phyloP scores from a whole-genome alignment of 2,113 vertebrate genomes.

The Lanius collurio region DNA sequence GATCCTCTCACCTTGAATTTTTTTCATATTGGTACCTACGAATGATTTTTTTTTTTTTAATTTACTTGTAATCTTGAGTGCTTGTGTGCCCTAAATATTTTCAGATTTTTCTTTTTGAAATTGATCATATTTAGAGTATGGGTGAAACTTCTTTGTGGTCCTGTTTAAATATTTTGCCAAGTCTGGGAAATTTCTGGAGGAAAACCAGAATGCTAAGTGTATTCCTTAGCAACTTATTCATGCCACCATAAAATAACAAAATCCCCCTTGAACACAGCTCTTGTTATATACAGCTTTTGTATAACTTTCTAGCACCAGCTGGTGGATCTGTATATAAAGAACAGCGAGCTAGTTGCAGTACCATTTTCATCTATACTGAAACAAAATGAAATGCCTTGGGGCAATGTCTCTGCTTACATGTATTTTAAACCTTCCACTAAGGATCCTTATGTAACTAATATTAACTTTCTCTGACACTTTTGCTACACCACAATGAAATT shows the following conservation, averaged over 20 bases:
- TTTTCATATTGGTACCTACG: neutral
- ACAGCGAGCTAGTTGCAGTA: neutral
- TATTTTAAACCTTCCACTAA: neutral
- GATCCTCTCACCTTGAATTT: neutral
- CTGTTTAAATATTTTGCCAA: neutral
- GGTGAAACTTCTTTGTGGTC: neutral
- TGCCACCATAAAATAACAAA: neutral
- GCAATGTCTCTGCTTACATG: neutral
- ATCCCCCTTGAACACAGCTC: accelerated
- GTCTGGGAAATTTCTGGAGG: neutral
- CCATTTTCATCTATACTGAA: neutral
- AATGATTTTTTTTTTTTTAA: neutral
- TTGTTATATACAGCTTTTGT: neutral
- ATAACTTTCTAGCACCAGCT: neutral
- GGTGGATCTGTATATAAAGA: neutral
- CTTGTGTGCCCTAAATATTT: neutral
- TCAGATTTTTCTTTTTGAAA: neutral
- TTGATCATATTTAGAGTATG: neutral
- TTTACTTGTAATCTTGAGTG: neutral
- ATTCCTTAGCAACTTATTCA: neutral
- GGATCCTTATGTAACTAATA: neutral
- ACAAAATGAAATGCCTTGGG: neutral
- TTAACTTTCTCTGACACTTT: neutral
- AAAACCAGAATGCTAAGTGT: neutral
- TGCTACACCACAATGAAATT: neutral